Evolutionary conservation across 2,113 vertebrate species (phyloP).

Genomic region (Stercorarius parasiticus): DNA sequence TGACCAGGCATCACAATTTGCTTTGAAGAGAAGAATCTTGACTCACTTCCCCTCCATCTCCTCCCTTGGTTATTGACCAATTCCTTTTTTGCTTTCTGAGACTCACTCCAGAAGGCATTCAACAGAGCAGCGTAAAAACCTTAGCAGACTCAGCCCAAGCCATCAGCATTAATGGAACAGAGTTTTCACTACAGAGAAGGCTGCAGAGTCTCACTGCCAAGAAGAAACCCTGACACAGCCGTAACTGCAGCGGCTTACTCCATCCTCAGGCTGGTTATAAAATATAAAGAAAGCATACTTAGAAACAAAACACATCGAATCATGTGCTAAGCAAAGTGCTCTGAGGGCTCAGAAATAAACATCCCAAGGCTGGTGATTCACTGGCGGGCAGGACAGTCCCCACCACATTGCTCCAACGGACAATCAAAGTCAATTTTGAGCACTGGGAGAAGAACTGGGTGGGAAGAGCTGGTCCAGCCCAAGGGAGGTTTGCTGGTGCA

Average conservation of each 20-base stretch:
- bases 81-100: background rate
- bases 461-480: too few species aligned
- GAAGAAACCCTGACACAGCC: background rate
- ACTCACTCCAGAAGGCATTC: background rate
- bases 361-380: background rate
- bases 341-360: background rate
- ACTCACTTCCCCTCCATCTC: background rate
- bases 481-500: background rate
- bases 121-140: background rate
- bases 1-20: background rate
- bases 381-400: background rate
- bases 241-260: background rate
- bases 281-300: background rate
- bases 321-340: background rate
- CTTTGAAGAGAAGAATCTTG: background rate
- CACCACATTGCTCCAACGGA: accelerated
- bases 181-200: background rate
- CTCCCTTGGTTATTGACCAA: background rate
- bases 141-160: background rate
- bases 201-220: background rate
- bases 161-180: accelerated
- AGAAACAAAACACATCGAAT: background rate
- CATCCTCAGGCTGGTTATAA: background rate
- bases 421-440: background rate
- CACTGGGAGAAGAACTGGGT: too few species aligned